Evolutionary conservation across 1,140 invertebrate species (phyloP), one percentile per base, ranked within the genome.

Genomic region (Tribolium madens): DNA sequence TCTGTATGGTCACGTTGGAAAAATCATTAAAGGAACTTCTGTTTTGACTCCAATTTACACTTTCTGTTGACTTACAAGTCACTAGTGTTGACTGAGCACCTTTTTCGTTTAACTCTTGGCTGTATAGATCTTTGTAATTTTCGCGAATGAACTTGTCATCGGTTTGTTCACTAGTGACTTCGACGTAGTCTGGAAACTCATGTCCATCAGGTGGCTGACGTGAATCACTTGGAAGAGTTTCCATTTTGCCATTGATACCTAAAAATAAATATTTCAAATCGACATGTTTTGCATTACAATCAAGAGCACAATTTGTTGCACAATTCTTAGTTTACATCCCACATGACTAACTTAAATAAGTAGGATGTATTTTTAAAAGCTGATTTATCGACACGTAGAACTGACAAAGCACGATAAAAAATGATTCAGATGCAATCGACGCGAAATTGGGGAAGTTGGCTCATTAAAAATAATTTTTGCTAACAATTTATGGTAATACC

Each of bases 131-230:
- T 12, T 64, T n/a, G 26, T 33, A 64, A 64, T 64, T 64, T 64
- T 64, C 57, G 26, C 57, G 57, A 33, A 64, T 4, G 52, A 18
- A 57, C 17, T 57, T 57, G 5, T 64, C 57, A 33, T 64, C 26
- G 12, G 13, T 26, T 60, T 74, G 57, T 50, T 71, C 42, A 12
- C 17, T 60, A 46, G 17, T 52, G 26, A 87, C 91, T 85, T 94
- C 93, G 76, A 91, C 88, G 75, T 91, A 92, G 80, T 92, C 92
- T 18, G 91, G 94, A 87, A 95, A 96, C 84, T 96, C 95, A 84
- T 95, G 93, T 79, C 95, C 95, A 86, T 96, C 95, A 53, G 95
- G 94, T 76, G 95, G 95, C 82, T 95, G 90, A 78, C 95, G 90
- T 18, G 92, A 92, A 81, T 81, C 79, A 79, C 78, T 85, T 57